Base-by-base conservation (phyloP, 2,797 vertebrate genomes). In the Columba guinea region DNA sequence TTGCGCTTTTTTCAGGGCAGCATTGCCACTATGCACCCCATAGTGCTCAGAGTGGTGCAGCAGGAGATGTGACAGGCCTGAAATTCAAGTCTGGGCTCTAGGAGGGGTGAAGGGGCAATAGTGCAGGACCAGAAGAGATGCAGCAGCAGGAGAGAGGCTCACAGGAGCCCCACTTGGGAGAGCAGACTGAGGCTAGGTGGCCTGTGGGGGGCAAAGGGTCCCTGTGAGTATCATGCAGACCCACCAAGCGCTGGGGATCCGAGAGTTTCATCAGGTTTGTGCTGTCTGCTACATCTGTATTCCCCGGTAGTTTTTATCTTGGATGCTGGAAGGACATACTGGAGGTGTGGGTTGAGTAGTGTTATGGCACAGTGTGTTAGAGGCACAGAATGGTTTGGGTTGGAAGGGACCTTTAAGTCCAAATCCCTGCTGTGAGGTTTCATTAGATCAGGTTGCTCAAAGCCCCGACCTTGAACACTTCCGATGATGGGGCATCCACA, bases 11-110 rank as follows among this genome's bases (percentile, higher is more conserved):
- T 51, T 53, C 46, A 17, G 55, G 80, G 74, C 55, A 44, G 32
- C 0, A 0, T 53, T 87, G 75, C 39, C 6, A 2, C 55, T 0
- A 0, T 51, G 62, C 1, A 0, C 30, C 52, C 23, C 22, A 27
- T 5, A 4, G 68, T 41, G 22, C 49, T n/a, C 1, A 1, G 23
- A 86, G 49, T 5, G 2, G 44, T 26, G 62, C n/a, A n/a, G 35
- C 78, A 63, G 75, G 52, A 94, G 30, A 28, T 39, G 19, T 15
- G 5, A 7, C 52, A 35, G 35, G 70, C 55, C 53, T 90, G 86
- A 32, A 81, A 75, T 65, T 84, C n/a, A 24, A 46, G 28, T 23
- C 23, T 65, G 59, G 39, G 37, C 23, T 76, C 46, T 55, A n/a
- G 32, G 37, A 87, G 48, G 23, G 59, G 6, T 44, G 6, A 0